Percentiles rank a stretch among this genome's conserved stretches.
phyloP scores from a whole-genome alignment of 2,113 vertebrate species.

The Oophaga pumilio region DNA sequence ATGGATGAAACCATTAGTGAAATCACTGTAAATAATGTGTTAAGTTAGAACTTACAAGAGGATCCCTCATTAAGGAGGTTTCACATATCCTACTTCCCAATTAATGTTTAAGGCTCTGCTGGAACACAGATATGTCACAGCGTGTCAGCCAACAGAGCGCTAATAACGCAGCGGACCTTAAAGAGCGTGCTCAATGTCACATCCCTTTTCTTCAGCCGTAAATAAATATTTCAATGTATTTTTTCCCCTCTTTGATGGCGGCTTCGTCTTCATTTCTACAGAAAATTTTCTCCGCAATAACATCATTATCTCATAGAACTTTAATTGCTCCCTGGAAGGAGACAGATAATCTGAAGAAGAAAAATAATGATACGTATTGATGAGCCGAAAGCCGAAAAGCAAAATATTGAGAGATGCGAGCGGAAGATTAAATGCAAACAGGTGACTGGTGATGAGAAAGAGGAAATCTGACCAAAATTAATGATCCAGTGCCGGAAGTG shows the following conservation, averaged over 20 bases:
- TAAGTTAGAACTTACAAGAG: slow-evolving; percentile 80
- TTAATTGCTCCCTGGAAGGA: slow-evolving; percentile 23
- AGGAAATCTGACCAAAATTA: background rate
- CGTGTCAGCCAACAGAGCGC: slow-evolving; percentile 68
- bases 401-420: slow-evolving; percentile 7
- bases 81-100: slow-evolving; percentile 79
- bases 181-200: slow-evolving; percentile 66
- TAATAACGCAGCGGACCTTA: slow-evolving; percentile 72
- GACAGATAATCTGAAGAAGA: slow-evolving; percentile 30
- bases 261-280: slow-evolving; percentile 12
- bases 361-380: slow-evolving; percentile 43
- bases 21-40: slow-evolving; percentile 83
- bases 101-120: slow-evolving; percentile 77
- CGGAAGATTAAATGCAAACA: slow-evolving; percentile 21
- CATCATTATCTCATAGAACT: slow-evolving; percentile 67
- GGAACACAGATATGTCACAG: slow-evolving; percentile 70
- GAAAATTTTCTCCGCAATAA: slow-evolving; percentile 59
- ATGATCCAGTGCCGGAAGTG: background rate
- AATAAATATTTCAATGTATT: slow-evolving; percentile 61
- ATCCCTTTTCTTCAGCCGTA: slow-evolving; percentile 62
- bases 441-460: background rate
- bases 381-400: background rate
- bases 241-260: background rate
- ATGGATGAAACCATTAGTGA: slow-evolving; percentile 80
- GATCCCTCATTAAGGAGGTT: slow-evolving; percentile 81